Evolutionary conservation across 2,113 vertebrate genomes (phyloP).

Genomic region (Tachysurus vachellii): DNA sequence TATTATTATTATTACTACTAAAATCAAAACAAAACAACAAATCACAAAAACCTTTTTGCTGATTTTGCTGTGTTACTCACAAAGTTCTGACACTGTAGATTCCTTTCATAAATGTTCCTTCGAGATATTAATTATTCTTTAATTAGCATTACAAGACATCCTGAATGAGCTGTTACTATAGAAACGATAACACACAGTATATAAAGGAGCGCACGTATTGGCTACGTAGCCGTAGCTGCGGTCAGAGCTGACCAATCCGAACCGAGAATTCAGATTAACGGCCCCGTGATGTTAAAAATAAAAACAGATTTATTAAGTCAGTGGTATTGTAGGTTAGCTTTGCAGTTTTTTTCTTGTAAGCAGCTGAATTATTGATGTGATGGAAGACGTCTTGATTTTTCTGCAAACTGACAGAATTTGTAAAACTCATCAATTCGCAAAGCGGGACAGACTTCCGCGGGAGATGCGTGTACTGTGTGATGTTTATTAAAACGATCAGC

Average conservation of each 20-base stretch:
- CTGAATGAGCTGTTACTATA: neutral
- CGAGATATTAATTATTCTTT: no score
- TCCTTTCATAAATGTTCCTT: neutral
- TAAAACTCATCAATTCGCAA: constrained; percentile 25
- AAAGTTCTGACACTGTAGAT: neutral
- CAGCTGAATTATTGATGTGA: neutral
- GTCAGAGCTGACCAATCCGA: neutral
- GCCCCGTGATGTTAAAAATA: neutral
- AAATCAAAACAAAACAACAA: neutral
- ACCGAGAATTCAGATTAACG: neutral
- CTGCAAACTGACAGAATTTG: constrained; percentile 28
- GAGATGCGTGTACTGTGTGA: neutral
- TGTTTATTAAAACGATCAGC: constrained; percentile 44
- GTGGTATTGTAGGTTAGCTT: neutral
- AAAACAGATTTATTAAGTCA: neutral
- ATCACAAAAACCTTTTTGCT: neutral
- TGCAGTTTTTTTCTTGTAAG: neutral
- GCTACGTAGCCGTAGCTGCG: neutral
- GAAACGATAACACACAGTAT: neutral
- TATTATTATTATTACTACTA: no score
- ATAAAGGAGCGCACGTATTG: neutral
- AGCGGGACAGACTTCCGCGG: neutral
- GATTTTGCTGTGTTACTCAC: neutral
- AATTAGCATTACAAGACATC: neutral
- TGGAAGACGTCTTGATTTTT: neutral